Conservation (phyloP, 35 echinoderm and acorn worm species). For the Ophioderma brevispina region DNA sequence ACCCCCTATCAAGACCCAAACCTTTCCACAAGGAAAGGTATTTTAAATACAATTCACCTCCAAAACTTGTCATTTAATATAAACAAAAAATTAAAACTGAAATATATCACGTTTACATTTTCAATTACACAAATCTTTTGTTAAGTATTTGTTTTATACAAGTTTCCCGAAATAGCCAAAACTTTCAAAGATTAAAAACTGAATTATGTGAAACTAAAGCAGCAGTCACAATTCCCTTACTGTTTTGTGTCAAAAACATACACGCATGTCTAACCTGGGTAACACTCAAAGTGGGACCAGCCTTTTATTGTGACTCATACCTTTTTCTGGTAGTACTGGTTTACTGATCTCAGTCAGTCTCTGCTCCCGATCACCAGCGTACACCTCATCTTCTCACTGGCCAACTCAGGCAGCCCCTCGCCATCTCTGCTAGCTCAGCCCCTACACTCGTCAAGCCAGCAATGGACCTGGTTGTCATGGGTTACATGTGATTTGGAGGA, state of each 20-base stretch:
- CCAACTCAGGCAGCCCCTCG: not conserved
- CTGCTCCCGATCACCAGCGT: not conserved
- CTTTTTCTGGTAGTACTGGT: not conserved
- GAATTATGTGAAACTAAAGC: not conserved
- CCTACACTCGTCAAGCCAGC: not conserved
- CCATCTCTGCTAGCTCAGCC: not conserved
- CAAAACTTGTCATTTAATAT: no score
- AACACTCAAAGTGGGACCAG: not conserved
- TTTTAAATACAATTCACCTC: no score
- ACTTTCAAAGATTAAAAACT: no score
- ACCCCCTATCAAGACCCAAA: no score
- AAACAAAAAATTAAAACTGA: no score
- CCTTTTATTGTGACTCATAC: not conserved
- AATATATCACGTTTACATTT: no score
- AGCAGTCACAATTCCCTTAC: not conserved
- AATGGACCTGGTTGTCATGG: not conserved
- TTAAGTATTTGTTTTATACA: not conserved
- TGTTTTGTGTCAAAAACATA: not conserved
- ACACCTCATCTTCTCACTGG: conserved; percentile 7
- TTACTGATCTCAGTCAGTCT: not conserved
- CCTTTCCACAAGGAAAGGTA: no score
- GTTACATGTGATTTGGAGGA: not conserved
- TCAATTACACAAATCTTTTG: no score
- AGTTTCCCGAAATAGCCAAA: not conserved
- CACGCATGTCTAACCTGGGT: not conserved